These are phyloP conservation scores for Ochotona princeps DNA, from an alignment of 2,113 vertebrate genomes.

Conservation along the genomic window DNA sequence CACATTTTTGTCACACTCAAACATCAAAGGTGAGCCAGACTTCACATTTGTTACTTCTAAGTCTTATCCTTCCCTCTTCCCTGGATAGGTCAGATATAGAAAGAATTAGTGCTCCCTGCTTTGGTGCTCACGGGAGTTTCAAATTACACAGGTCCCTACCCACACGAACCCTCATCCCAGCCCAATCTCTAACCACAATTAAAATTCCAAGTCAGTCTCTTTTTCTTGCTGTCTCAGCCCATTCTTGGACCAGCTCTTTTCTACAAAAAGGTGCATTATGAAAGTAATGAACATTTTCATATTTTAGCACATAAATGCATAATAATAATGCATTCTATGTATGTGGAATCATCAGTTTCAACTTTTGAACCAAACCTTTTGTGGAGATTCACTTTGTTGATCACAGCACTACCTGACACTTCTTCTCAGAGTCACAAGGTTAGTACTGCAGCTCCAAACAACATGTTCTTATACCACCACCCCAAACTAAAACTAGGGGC, in stretches of 20 bases:
- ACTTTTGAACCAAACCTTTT: background rate
- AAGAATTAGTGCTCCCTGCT: background rate
- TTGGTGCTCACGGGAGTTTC: conserved; percentile 3
- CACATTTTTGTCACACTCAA: conserved; percentile 23
- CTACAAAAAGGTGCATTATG: background rate
- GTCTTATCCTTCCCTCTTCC: background rate
- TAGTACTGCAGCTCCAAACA: background rate
- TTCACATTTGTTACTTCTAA: background rate
- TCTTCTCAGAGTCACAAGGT: background rate
- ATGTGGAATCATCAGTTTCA: background rate
- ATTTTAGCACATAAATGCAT: background rate
- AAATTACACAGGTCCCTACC: background rate
- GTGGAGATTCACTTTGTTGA: background rate
- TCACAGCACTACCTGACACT: background rate
- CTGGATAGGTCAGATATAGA: background rate
- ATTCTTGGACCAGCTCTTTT: conserved; percentile 7
- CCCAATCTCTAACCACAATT: background rate
- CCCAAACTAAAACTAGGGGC: background rate
- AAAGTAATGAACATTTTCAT: conserved; percentile 18
- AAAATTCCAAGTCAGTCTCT: conserved; percentile 25
- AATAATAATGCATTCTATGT: no score
- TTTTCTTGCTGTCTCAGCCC: conserved; percentile 25
- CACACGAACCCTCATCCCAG: background rate
- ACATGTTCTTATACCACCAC: background rate
- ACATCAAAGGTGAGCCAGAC: background rate